Evolutionary conservation across 2,797 vertebrate genomes (phyloP).

Genomic region (Acipenser ruthenus): DNA sequence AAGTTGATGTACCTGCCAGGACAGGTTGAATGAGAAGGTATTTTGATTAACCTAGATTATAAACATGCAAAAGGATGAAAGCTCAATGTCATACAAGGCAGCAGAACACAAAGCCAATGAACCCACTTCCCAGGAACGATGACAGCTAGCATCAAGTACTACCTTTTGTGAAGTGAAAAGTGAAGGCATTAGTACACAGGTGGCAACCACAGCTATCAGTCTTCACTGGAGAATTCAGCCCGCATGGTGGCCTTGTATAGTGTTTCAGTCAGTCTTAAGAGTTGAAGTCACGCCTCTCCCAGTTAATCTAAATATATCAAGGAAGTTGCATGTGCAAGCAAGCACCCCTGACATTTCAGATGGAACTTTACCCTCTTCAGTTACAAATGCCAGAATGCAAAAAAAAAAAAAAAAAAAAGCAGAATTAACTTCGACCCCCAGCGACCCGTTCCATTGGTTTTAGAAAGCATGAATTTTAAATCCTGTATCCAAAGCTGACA

Average conservation of each 20-base stretch:
- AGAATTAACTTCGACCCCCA: background rate
- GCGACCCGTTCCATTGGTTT: background rate
- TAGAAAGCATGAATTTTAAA: background rate
- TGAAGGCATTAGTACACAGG: slow-evolving; percentile 9
- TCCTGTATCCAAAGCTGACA: background rate
- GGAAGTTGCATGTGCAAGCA: background rate
- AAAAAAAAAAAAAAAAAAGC: background rate
- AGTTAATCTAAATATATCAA: background rate
- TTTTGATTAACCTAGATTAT: slow-evolving; percentile 11
- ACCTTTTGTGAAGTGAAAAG: slow-evolving; percentile 17
- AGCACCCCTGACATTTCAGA: background rate
- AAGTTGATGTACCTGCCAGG: slow-evolving; percentile 12
- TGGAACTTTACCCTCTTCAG: background rate
- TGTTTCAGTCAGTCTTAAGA: slow-evolving; percentile 4
- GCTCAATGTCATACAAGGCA: slow-evolving; percentile 23
- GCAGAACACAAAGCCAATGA: slow-evolving; percentile 18
- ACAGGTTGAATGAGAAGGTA: slow-evolving; percentile 11
- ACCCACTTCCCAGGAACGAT: slow-evolving; percentile 20
- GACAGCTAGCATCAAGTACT: slow-evolving; percentile 23
- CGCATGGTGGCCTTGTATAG: too few species aligned
- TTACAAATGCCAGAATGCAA: background rate
- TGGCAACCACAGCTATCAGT: slow-evolving; percentile 14
- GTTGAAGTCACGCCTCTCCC: background rate
- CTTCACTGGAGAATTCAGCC: too few species aligned
- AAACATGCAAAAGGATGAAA: slow-evolving; percentile 22